These are phyloP conservation scores for Acropora tenuis DNA, from an alignment of 64 coral and sea anemone species.

Conservation along the genomic window DNA sequence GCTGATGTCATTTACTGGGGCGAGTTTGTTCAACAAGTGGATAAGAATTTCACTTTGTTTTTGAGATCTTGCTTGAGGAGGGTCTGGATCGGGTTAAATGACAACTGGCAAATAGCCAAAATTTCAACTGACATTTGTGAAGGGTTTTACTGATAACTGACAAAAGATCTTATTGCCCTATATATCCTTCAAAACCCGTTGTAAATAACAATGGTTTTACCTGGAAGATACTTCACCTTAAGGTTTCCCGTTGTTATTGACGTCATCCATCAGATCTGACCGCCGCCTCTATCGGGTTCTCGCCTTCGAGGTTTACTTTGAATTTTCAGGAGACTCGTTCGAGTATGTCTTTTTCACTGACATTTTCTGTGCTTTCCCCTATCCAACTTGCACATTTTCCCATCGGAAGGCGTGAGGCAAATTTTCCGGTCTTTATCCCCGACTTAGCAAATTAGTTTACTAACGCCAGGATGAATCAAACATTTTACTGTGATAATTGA, in stretches of 20 bases:
- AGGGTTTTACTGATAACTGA: no score
- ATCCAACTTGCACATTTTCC: conserved; percentile 44
- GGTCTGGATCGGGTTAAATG: no score
- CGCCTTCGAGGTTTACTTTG: conserved; percentile 28
- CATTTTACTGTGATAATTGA: no score
- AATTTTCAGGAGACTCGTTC: background rate
- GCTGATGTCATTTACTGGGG: no score
- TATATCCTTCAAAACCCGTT: no score
- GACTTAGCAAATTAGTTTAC: conserved; percentile 56
- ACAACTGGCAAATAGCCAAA: no score
- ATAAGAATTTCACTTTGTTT: no score
- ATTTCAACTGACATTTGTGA: no score
- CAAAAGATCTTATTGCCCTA: no score
- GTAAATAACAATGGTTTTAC: background rate
- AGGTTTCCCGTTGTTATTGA: conserved; percentile 44
- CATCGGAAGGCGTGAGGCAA: conserved; percentile 35
- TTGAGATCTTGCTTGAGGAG: no score
- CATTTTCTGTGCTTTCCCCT: background rate
- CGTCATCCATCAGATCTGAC: conserved; percentile 55
- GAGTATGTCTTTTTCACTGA: conserved; percentile 57
- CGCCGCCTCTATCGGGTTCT: conserved; percentile 63
- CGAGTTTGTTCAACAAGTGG: no score
- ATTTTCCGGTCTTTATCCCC: background rate
- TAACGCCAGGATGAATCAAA: no score
- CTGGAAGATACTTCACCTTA: conserved; percentile 68